Evolutionary conservation across 2,113 vertebrate species (phyloP).

Genomic region (Panthera leo): DNA sequence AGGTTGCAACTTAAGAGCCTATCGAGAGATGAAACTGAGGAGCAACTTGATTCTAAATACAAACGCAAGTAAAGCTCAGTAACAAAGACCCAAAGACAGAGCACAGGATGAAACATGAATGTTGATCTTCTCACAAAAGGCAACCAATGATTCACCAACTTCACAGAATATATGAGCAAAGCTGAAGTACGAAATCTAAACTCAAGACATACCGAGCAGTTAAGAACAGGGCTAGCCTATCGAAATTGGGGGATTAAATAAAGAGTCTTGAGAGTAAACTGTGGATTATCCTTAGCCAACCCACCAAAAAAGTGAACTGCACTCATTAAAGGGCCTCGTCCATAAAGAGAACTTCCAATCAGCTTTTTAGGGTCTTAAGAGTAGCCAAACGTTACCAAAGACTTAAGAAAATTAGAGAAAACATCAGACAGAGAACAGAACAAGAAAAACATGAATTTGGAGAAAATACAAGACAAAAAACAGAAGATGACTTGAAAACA

Average conservation of each 20-base stretch:
- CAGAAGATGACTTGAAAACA: not conserved
- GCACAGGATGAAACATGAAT: not conserved
- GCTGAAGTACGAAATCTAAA: not conserved
- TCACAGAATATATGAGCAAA: not conserved
- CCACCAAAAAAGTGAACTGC: not conserved
- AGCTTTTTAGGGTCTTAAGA: not conserved
- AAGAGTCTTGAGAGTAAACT: not conserved
- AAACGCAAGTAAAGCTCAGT: not conserved
- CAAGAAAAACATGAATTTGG: not conserved
- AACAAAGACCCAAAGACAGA: not conserved
- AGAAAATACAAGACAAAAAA: constrained; percentile 2
- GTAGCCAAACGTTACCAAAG: not conserved
- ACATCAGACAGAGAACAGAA: not conserved
- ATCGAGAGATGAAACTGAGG: not conserved
- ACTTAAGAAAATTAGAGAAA: not conserved
- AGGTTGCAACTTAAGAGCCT: not conserved
- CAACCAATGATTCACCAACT: not conserved
- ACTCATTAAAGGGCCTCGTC: not conserved
- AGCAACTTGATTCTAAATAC: not conserved
- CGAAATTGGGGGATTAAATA: not conserved
- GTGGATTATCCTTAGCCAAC: not conserved
- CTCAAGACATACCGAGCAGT: not conserved
- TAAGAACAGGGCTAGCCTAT: not conserved
- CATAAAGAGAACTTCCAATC: not conserved
- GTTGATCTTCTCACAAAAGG: not conserved